Percentiles rank a stretch among this genome's conserved stretches.
Evolutionary conservation across 2,888 invertebrate genomes (phyloP).

Genomic region (Zaprionus lineosus): DNA sequence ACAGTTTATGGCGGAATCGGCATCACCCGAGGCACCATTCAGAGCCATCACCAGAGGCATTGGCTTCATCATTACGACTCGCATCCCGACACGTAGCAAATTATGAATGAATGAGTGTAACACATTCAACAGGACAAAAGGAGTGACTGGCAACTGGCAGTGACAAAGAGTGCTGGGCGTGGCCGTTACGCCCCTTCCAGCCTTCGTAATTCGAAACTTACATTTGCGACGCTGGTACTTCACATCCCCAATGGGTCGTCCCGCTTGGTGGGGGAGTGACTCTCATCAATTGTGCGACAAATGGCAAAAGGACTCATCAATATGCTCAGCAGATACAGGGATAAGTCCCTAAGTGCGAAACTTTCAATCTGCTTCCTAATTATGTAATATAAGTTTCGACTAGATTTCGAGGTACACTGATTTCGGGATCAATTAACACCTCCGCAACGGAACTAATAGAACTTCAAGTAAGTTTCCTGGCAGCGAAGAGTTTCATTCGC

Average conservation of each 20-base stretch:
- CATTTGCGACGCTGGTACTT: conserved; percentile 10
- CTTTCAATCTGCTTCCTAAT: conserved; percentile 18
- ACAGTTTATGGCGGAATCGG: conserved; percentile 54
- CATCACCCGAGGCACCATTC: too few relatives aligned
- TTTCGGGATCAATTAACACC: not conserved
- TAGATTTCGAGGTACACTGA: too few relatives aligned
- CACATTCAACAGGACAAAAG: conserved; percentile 10
- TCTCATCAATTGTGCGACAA: conserved; percentile 33
- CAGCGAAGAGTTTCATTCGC: too few relatives aligned
- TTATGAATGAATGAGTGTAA: conserved; percentile 65
- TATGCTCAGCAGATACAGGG: conserved; percentile 41
- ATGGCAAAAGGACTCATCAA: conserved; percentile 38
- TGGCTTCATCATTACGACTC: conserved; percentile 58
- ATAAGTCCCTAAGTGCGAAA: conserved; percentile 13
- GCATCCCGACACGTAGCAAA: conserved; percentile 71
- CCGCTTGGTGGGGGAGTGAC: too few relatives aligned
- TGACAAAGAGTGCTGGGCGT: not conserved
- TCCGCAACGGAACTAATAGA: too few relatives aligned
- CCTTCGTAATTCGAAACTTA: conserved; percentile 62
- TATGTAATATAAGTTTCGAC: not conserved
- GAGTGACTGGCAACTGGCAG: not conserved
- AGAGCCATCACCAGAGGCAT: conserved; percentile 6
- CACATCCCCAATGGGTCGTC: too few relatives aligned
- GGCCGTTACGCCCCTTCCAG: conserved; percentile 46
- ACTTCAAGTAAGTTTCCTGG: too few relatives aligned